phyloP scores from a whole-genome alignment of 2,797 vertebrate species.

The Pipistrellus kuhlii region DNA sequence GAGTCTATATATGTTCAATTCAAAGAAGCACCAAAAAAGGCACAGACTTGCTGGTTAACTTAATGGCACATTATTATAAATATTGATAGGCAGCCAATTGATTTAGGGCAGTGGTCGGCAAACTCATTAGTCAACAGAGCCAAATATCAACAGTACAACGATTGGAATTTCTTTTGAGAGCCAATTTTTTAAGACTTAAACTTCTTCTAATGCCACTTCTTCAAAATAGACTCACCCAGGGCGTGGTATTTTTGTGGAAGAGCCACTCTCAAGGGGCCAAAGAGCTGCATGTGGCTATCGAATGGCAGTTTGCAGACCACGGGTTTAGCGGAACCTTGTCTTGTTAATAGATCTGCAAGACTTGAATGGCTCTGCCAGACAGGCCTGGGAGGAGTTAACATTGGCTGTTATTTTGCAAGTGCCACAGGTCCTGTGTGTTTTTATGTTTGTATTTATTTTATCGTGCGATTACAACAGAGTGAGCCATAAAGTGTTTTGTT shows the following conservation, averaged over 20 bases:
- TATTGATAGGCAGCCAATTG: background rate
- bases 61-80: constrained; percentile 35
- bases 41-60: constrained; percentile 9
- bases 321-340: background rate
- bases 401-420: background rate
- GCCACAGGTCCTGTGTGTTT: background rate
- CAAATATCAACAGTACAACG: no score
- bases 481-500: background rate
- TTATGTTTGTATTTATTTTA: background rate
- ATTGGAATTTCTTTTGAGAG: no score
- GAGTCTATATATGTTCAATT: background rate
- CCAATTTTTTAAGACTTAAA: no score
- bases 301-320: no score
- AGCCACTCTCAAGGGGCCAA: no score
- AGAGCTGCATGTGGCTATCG: no score
- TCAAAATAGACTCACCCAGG: no score
- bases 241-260: no score
- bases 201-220: no score
- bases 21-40: background rate
- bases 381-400: background rate
- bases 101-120: background rate
- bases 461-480: background rate
- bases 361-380: constrained; percentile 41
- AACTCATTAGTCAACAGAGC: no score
- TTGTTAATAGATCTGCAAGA: background rate